Conservation (phyloP, 2,888 invertebrate species). For the Hedychridium roseum region DNA sequence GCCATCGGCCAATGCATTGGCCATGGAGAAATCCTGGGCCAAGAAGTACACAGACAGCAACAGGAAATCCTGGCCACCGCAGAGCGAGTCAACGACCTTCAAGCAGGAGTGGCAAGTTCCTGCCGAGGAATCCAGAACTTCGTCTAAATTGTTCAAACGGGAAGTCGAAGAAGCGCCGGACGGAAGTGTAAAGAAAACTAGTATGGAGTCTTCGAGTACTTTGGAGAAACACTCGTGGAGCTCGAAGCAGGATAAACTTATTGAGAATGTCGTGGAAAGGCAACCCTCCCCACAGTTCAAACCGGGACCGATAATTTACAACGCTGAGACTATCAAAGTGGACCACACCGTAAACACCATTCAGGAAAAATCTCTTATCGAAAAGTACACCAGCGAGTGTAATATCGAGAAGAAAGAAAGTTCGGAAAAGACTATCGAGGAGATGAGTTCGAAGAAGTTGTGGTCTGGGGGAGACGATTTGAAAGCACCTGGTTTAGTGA, state of each 20-base stretch:
- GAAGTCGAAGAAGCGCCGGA: slow-evolving; percentile 52
- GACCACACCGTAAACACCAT: slow-evolving; percentile 57
- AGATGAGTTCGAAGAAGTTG: slow-evolving; percentile 64
- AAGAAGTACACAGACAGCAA: slow-evolving; percentile 64
- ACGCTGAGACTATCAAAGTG: slow-evolving; percentile 62
- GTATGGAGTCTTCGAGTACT: slow-evolving; percentile 53
- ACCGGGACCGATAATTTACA: slow-evolving; percentile 60
- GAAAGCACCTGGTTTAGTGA: slow-evolving; percentile 66
- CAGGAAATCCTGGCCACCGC: slow-evolving; percentile 68
- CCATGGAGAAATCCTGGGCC: slow-evolving; percentile 76
- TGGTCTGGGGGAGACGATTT: slow-evolving; percentile 65
- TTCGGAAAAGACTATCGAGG: slow-evolving; percentile 56
- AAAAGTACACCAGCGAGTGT: slow-evolving; percentile 53
- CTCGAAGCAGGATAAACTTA: slow-evolving; percentile 47
- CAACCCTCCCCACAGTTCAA: slow-evolving; percentile 41
- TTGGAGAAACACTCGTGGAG: slow-evolving; percentile 57
- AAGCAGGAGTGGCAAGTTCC: slow-evolving; percentile 55
- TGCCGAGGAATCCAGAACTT: slow-evolving; percentile 50
- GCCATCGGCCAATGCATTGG: slow-evolving; percentile 72
- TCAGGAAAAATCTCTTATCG: slow-evolving; percentile 59
- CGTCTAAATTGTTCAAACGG: slow-evolving; percentile 47
- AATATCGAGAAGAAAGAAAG: slow-evolving; percentile 50
- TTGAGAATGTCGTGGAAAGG: slow-evolving; percentile 31
- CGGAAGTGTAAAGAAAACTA: slow-evolving; percentile 53
- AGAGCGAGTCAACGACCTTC: slow-evolving; percentile 41